Base-by-base conservation (phyloP, 2,113 vertebrate genomes). In the Alligator sinensis region DNA sequence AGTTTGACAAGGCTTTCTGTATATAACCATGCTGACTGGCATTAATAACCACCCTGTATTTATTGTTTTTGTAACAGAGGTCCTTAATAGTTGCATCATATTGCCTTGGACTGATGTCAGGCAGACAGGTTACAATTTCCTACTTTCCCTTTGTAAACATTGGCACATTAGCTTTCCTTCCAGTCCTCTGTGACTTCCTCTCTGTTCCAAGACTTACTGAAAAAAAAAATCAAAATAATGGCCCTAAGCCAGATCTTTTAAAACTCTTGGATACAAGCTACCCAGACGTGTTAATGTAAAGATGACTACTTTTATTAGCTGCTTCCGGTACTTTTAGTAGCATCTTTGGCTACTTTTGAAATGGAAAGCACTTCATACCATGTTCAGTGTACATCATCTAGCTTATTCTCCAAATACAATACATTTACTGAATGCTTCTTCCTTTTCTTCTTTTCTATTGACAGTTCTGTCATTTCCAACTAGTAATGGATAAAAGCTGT, bases 351-450 rank as follows among this genome's bases (percentile, higher is more conserved):
- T 28, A 70, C n/a, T 68, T 8, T 30, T 11, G 10, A 30, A 70
- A 34, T 70, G 17, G 66, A 30, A 70, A 30, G n/a, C 19, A 70
- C 19, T 70, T 9, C 1, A 70, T 70, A 18, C 47, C 47, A 47
- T 47, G 47, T 47, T 47, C 47, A 47, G 47, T 47, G 47, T 47
- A 47, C 47, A 47, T 70, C 18, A 34, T 34, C 66, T 11, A 18
- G n/a, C n/a, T 34, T 70, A n/a, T 68, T 70, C 9, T 47, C 0
- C 88, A 38, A 57, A 21, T 19, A 2, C 15, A 14, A 4, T 0
- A 0, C 9, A 55, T n/a, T 6, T 0, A 6, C 4, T 11, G 0
- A 55, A 34, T 58, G 4, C 77, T 1, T 11, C 3, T 70, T 70
- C 88, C 30, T 59, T 0, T 2, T 28, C 61, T 59, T 16, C 25